Base-by-base conservation (phyloP, 2,888 invertebrate genomes). In the Rosalia funebris region DNA sequence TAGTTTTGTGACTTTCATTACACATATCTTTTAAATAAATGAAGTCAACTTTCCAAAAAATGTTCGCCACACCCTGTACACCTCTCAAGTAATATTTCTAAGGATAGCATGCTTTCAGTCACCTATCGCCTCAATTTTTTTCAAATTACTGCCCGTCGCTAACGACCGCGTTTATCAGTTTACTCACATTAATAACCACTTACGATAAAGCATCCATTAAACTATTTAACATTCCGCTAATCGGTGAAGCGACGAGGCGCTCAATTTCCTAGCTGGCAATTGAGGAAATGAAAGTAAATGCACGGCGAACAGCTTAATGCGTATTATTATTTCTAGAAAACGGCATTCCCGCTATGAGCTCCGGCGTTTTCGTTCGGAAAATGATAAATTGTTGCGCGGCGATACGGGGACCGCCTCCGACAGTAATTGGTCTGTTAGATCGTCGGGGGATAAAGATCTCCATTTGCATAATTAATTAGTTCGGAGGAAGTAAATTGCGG, bases 201-300 rank as follows among this genome's bases (percentile, higher is more conserved):
- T 44, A 20, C 31, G 10, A 32, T 47, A 16, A 32, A 45, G 25
- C 10, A 14, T 9, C 14, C n/a, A 47, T 47, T 47, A 34, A 34
- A n/a, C 11, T 32, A 15, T 32, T 46, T 32, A 46, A 17, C 32
- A 34, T 17, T 15, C 16, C 32, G 32, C 10, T 47, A 47, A 47
- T 47, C 10, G 19, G 15, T 16, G 16, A 17, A 20, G 31, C 7
- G 31, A 16, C 9, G 32, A 32, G 46, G 15, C 7, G 10, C 1
- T 11, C 16, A 32, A 47, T 47, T 47, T 34, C 32, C 16, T 32
- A 47, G 16, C n/a, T 16, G 10, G n/a, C 16, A 2, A n/a, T 34
- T 32, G 31, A 34, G 34, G 34, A 47, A 34, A 47, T 47, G 46
- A 47, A 47, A 47, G 46, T 34, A 19, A 10, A 15, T 32, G 15